Conservation (phyloP, 2,888 invertebrate species). For the Meghimatium bilineatum region DNA sequence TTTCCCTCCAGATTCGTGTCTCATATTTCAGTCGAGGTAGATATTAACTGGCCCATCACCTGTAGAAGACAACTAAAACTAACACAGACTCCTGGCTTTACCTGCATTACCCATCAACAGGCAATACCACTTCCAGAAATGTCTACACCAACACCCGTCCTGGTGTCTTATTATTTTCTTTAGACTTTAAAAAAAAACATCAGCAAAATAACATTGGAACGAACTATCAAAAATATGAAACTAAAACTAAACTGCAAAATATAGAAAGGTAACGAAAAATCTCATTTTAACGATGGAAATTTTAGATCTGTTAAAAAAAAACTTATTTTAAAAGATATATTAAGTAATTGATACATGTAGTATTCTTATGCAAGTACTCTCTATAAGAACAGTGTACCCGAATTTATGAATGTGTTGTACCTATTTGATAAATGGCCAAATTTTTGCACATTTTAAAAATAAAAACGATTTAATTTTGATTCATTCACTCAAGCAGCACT, state of each 20-base stretch:
- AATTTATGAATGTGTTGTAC: background rate
- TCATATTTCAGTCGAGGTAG: constrained; percentile 5
- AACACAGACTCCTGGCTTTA: constrained; percentile 15
- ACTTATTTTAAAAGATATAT: background rate
- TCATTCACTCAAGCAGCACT: too few species aligned
- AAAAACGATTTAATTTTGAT: too few species aligned
- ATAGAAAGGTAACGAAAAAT: constrained; percentile 6
- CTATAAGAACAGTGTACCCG: background rate
- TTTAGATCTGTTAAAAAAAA: background rate
- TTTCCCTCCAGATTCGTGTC: background rate
- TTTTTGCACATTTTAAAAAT: too few species aligned
- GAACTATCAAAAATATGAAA: background rate
- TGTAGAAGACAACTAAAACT: constrained; percentile 11
- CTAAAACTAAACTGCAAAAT: background rate
- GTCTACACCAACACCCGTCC: background rate
- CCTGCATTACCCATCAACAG: constrained; percentile 23
- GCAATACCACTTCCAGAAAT: constrained; percentile 10
- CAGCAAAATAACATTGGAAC: background rate
- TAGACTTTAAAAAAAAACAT: background rate
- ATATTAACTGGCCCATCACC: background rate
- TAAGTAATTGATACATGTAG: background rate
- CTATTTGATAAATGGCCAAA: background rate
- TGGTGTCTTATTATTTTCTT: constrained; percentile 15
- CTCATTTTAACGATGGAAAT: constrained; percentile 21
- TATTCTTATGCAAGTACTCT: background rate